Evolutionary conservation across 2,888 invertebrate species (phyloP), one percentile per base, ranked within the genome.

Genomic region (Stenolophus ochropezus): DNA sequence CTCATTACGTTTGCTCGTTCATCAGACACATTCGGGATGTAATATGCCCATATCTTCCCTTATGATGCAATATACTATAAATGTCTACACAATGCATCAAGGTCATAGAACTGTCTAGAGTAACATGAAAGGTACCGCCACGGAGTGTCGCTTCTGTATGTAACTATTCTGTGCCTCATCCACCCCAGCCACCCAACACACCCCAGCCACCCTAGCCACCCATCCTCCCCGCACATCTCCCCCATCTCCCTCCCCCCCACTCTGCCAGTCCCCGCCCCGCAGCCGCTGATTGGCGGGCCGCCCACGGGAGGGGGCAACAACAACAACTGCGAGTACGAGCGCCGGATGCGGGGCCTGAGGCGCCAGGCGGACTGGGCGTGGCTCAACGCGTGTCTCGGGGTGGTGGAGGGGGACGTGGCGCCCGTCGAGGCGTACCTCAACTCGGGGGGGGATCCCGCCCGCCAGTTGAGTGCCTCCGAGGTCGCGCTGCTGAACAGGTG

Each of bases 351-450:
- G 81, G 93, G 94, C 84, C 88, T 93, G 65, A 90, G 94, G 85
- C 92, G 94, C 58, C 95, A 96, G 87, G 94, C 94, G 27, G 98
- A 98, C 90, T 96, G 97, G 95, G 93, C 96, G 84, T 98, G 98
- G 98, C 90, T 98, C 84, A 96, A 97, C 88, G 98, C 98, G 2
- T 98, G 98, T 87, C 92, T 96, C 83, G 95, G 96, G 76, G 95
- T 98, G 82, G 96, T 98, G 80, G 97, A 97, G 85, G 98, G 97
- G 73, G 95, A 96, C 87, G 93, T 94, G 83, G 93, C 94, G 84
- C 94, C 96, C 76, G 97, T 98, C 74, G 96, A 97, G 87, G 94
- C 96, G 42, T 98, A 96, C 90, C 91, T 98, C 84, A 93, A 96
- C 27, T 92, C 94, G 75, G 97, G 97, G 71, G 97, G 97, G 1